A percentile compares a stretch with the other conserved stretches of the same genome.
Conservation (phyloP, 2,888 invertebrate genomes). For the Brachyptera putata region DNA sequence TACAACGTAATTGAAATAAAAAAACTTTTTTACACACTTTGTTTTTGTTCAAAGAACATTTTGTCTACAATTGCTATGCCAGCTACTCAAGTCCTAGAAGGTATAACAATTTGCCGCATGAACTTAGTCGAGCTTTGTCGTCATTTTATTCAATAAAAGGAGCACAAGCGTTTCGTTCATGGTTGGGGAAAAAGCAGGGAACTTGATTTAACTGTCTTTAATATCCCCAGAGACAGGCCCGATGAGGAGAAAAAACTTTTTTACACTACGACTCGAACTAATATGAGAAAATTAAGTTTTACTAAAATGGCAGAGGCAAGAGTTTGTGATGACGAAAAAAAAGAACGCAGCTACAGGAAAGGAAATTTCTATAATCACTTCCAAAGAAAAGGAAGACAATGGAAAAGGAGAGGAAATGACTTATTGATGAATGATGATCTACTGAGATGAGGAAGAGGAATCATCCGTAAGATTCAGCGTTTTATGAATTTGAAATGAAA, state of each 20-base stretch:
- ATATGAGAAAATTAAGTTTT: conserved; percentile 43
- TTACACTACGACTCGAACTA: conserved; percentile 36
- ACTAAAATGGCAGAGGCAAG: conserved; percentile 39
- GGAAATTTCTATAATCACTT: not conserved
- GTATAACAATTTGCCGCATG: conserved; percentile 24
- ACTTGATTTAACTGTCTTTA: conserved; percentile 41
- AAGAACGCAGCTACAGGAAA: not conserved
- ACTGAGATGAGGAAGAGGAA: too few relatives aligned
- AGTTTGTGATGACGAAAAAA: conserved; percentile 7
- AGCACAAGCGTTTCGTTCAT: conserved; percentile 4
- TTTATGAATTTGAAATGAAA: too few relatives aligned
- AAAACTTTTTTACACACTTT: conserved; percentile 11
- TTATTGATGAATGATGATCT: too few relatives aligned
- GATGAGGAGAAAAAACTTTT: conserved; percentile 27
- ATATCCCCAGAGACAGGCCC: conserved; percentile 37
- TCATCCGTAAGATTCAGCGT: too few relatives aligned
- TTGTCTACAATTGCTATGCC: conserved; percentile 18
- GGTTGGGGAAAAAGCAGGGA: conserved; percentile 29
- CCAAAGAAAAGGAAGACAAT: not conserved
- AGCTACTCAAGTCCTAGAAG: conserved; percentile 23
- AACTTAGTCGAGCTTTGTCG: conserved; percentile 21
- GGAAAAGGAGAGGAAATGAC: too few relatives aligned
- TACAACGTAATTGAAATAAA: not conserved
- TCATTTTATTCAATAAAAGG: conserved; percentile 26
- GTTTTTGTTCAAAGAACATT: not conserved